These are phyloP conservation scores for Metaphire vulgaris DNA, from an alignment of 1,140 invertebrate genomes.

Conservation along the genomic window DNA sequence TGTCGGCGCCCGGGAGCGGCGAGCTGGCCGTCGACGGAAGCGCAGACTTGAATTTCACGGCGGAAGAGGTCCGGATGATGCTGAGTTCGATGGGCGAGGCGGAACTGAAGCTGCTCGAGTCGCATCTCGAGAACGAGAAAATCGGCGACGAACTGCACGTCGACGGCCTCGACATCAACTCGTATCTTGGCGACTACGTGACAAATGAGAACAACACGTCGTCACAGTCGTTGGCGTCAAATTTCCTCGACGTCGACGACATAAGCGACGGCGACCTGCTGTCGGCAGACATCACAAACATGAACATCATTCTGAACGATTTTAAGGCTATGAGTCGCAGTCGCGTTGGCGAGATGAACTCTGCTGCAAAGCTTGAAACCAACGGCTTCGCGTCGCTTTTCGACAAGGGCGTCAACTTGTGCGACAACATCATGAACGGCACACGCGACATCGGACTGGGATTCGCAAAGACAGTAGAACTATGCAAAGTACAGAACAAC, in stretches of 20 bases:
- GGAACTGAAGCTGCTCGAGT: slow-evolving; percentile 10
- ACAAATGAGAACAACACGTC: background rate
- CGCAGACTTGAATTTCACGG: slow-evolving; percentile 7
- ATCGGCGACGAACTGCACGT: background rate
- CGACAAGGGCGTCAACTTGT: background rate
- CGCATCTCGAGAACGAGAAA: slow-evolving; percentile 1
- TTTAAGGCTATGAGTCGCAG: background rate
- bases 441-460: background rate
- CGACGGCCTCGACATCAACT: background rate
- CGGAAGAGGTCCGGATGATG: slow-evolving; percentile 19
- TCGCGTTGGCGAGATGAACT: background rate
- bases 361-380: background rate
- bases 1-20: background rate
- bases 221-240: background rate
- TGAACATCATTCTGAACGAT: slow-evolving; percentile 23
- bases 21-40: background rate
- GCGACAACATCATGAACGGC: background rate
- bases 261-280: slow-evolving; percentile 29
- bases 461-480: background rate
- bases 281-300: slow-evolving; percentile 46
- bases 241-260: slow-evolving; percentile 17
- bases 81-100: slow-evolving; percentile 23
- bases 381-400: background rate
- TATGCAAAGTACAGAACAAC: too few species aligned
- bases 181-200: background rate